Percentiles rank a stretch among this genome's conserved stretches.
Evolutionary conservation across 2,888 invertebrate genomes (phyloP).

Genomic region (Phortica okadai): DNA sequence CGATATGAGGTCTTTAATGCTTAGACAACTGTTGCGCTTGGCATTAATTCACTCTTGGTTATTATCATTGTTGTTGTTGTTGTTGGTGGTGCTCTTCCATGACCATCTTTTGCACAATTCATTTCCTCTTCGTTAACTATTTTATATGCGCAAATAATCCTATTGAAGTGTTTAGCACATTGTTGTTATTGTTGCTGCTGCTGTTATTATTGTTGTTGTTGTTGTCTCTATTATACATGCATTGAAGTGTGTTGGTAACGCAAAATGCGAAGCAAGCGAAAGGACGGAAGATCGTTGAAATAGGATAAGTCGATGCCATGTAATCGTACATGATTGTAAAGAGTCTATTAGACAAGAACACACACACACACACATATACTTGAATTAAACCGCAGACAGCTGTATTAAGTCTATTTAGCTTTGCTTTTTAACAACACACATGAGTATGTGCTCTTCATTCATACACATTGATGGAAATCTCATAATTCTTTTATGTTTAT

Average conservation of each 20-base stretch:
- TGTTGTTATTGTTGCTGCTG: background rate
- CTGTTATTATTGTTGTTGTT: background rate
- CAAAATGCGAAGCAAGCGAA: background rate
- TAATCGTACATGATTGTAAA: conserved; percentile 15
- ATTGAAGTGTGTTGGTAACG: background rate
- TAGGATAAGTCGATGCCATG: background rate
- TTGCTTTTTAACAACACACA: conserved; percentile 4
- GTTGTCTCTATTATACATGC: background rate
- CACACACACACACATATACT: background rate
- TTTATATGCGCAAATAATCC: conserved; percentile 55
- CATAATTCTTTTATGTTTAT: conserved; percentile 38
- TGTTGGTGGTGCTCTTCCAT: background rate
- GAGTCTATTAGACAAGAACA: background rate
- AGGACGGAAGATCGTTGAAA: background rate
- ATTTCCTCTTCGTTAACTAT: conserved; percentile 54
- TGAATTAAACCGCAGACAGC: conserved; percentile 23
- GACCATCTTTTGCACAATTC: conserved; percentile 34
- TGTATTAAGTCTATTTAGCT: conserved; percentile 11
- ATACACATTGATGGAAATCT: conserved; percentile 19
- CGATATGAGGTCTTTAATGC: too few relatives aligned
- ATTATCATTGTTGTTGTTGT: background rate
- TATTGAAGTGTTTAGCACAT: conserved; percentile 30
- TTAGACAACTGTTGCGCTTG: conserved; percentile 7
- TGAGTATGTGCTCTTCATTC: background rate
- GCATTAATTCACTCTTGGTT: background rate